Conservation (phyloP, 2,113 vertebrate species). For the Oxygymnocypris stewartii region DNA sequence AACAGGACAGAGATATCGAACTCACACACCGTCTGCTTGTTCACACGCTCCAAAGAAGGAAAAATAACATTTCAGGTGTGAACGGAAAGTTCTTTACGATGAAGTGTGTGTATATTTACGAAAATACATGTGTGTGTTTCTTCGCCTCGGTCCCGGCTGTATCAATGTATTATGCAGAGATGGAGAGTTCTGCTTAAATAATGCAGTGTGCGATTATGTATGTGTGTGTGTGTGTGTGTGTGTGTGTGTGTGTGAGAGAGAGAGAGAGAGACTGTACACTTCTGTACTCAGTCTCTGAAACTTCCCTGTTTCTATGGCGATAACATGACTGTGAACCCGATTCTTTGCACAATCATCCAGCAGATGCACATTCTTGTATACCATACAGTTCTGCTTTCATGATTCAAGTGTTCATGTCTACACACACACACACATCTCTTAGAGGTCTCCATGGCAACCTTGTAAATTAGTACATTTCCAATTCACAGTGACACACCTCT, state of each 20-base stretch:
- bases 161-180: conserved; percentile 21
- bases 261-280: not conserved
- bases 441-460: conserved; percentile 7
- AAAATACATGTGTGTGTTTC: not conserved
- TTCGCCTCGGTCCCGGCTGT: not conserved
- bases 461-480: not conserved
- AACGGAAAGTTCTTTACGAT: not conserved
- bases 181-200: conserved; percentile 25
- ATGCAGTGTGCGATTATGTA: not conserved
- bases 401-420: conserved; percentile 1
- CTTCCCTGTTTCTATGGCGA: conserved; percentile 23
- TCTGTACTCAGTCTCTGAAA: not conserved
- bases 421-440: not conserved
- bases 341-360: not conserved
- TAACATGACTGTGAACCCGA: not conserved
- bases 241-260: no score
- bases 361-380: not conserved
- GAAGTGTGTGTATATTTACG: not conserved
- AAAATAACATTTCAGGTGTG: not conserved
- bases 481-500: not conserved
- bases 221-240: not conserved
- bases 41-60: not conserved
- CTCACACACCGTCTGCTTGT: not conserved
- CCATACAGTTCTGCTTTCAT: not conserved
- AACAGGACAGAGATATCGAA: not conserved